Base-by-base conservation (phyloP, 1,140 invertebrate genomes). In the Portunus trituberculatus region DNA sequence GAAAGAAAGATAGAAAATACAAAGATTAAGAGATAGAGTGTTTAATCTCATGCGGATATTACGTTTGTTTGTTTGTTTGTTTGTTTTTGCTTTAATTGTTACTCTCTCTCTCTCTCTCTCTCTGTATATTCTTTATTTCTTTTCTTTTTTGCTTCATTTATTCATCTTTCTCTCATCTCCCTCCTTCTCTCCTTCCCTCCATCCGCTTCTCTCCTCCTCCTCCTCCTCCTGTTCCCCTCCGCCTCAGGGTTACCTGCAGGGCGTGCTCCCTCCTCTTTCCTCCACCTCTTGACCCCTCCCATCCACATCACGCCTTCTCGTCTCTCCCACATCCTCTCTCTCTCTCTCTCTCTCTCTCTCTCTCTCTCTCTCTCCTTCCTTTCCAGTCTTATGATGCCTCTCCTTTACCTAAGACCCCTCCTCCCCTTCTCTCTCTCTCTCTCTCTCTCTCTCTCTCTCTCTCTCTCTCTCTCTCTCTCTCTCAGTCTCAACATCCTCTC, bases 301-400 rank as follows among this genome's bases (percentile, higher is more conserved):
- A 25, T 76, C 67, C 67, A 76, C 67, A 76, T 76, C 67, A 76
- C 67, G 67, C 67, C 67, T 76, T n/a, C 20, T 76, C 67, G 67
- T 76, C 67, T 76, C 67, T 76, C 67, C 67, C 67, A 76, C 67
- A 76, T 76, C 67, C 67, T 76, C 67, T 25, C n/a, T 76, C n/a
- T 25, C 67, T n/a, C 25, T n/a, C 67, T n/a, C 67, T 76, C 67
- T n/a, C n/a, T 76, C 20, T 76, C 67, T n/a, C 67, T 76, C 67
- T 59, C 52, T 59, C 52, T 59, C 67, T 76, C n/a, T 76, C 67
- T n/a, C 52, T 59, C 52, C 52, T 20, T 16, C 52, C 52, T 10
- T 16, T 10, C 52, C 52, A 59, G 12, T 10, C 52, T 59, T 39
- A 39, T 1, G 39, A 39, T 39, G 39, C 39, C 39, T 39, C 39